Base-by-base conservation (phyloP, 2,113 vertebrate genomes). In the Toxotes jaculatrix region DNA sequence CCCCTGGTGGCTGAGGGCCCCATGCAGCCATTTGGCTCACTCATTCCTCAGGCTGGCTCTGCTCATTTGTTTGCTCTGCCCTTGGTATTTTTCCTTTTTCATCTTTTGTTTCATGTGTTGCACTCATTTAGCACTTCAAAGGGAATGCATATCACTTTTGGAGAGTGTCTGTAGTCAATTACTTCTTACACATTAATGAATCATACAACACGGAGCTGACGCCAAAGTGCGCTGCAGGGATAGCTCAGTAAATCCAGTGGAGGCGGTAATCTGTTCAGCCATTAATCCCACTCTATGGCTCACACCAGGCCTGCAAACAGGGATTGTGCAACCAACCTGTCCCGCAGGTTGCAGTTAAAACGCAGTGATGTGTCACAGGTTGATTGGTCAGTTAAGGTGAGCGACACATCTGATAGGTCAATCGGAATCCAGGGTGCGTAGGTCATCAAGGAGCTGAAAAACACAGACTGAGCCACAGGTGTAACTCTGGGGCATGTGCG, bases 281-380 rank as follows among this genome's bases (percentile, higher is more conserved):
- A 8, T 49, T 59, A 34, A 65, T 69, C 53, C 57, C 31, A 4
- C 42, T 13, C 32, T 72, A 34, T 11, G 23, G 23, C 65, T 90
- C 76, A 91, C 43, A 61, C 81, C 74, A 93, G 86, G 21, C 90
- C 88, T 17, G 80, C 81, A 4, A 85, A 89, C 75, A 70, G 36
- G 45, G 73, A 72, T 21, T 80, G 66, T 14, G 82, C 66, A 55
- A 73, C 57, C 69, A 86, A 40, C 47, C 72, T 81, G 69, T 93
- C 87, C 82, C 91, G 27, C 14, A 90, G 85, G 72, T 85, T 90
- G 13, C 82, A 80, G 32, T 74, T 77, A 4, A 74, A 43, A 7
- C 16, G 67, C 12, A 10, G 8, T 1, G 67, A 45, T 2, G 56
- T 64, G 32, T 76, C 79, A 0, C 12, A 85, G 68, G 56, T 67